Percentiles rank a stretch among this genome's conserved stretches.
phyloP scores from a whole-genome alignment of 1,140 invertebrate species.

The Apocrypta bakeri region DNA sequence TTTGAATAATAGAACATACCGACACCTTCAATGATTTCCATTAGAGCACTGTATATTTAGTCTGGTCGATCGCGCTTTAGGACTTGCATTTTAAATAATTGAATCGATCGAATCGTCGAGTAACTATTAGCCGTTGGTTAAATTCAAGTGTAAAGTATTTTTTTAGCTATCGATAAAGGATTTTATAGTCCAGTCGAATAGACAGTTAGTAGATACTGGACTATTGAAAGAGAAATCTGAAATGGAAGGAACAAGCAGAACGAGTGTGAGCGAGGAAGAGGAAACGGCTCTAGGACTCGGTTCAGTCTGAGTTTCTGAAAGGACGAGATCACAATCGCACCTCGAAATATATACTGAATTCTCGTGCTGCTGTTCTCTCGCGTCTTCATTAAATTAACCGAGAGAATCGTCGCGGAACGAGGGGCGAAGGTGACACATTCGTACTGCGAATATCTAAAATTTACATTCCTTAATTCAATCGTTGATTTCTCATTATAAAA shows the following conservation, averaged over 20 bases:
- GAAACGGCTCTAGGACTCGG: not conserved
- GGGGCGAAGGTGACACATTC: too few relatives aligned
- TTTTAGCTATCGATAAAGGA: too few relatives aligned
- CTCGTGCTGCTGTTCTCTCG: not conserved
- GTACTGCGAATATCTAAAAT: too few relatives aligned
- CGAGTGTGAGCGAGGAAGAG: not conserved
- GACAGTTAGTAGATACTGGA: too few relatives aligned
- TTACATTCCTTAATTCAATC: too few relatives aligned
- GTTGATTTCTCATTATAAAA: too few relatives aligned
- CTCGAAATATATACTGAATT: not conserved
- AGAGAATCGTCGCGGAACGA: not conserved
- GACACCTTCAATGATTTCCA: constrained; percentile 36
- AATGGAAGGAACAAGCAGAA: not conserved
- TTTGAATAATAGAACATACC: constrained; percentile 42
- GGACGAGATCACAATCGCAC: not conserved
- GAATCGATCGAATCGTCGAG: not conserved
- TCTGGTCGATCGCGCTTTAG: not conserved
- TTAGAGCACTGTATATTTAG: constrained; percentile 10
- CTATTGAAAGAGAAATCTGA: not conserved
- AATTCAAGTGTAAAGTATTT: too few relatives aligned
- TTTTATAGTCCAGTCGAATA: too few relatives aligned
- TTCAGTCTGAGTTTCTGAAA: not conserved
- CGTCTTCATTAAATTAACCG: not conserved
- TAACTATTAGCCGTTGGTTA: not conserved
- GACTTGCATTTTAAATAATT: not conserved